Evolutionary conservation across 2,888 invertebrate genomes (phyloP).

Genomic region (Dolomedes plantarius): DNA sequence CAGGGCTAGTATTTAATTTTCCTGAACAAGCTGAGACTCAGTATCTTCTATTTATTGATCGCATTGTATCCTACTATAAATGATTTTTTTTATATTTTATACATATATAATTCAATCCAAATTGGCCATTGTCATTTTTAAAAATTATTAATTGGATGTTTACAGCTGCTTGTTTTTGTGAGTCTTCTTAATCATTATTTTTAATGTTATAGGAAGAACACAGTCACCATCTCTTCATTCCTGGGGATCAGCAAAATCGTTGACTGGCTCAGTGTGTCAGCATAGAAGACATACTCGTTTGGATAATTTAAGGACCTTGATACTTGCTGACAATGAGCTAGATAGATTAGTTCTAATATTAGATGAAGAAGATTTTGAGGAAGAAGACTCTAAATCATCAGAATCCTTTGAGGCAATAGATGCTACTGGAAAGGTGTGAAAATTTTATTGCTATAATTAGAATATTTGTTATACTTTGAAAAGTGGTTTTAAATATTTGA

Average conservation of each 20-base stretch:
- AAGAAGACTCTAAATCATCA: constrained; percentile 77
- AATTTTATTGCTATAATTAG: not conserved
- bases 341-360: constrained; percentile 74
- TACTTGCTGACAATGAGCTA: constrained; percentile 90
- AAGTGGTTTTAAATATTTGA: too few relatives aligned
- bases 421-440: constrained; percentile 55
- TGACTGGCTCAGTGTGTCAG: constrained; percentile 79
- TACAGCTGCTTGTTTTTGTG: too few relatives aligned
- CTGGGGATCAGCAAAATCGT: constrained; percentile 68
- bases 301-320: constrained; percentile 87
- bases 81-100: too few relatives aligned
- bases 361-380: constrained; percentile 83
- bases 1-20: too few relatives aligned
- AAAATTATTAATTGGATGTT: too few relatives aligned
- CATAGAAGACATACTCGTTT: constrained; percentile 90
- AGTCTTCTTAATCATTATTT: too few relatives aligned
- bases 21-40: too few relatives aligned
- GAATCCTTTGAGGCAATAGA: constrained; percentile 70
- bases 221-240: constrained; percentile 68
- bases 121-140: too few relatives aligned
- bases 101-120: too few relatives aligned
- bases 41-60: too few relatives aligned
- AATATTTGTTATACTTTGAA: too few relatives aligned
- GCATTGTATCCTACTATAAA: too few relatives aligned
- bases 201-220: constrained; percentile 62